Evolutionary conservation across 2,888 invertebrate genomes (phyloP), one percentile per base, ranked within the genome.

Genomic region (Abrostola tripartita): DNA sequence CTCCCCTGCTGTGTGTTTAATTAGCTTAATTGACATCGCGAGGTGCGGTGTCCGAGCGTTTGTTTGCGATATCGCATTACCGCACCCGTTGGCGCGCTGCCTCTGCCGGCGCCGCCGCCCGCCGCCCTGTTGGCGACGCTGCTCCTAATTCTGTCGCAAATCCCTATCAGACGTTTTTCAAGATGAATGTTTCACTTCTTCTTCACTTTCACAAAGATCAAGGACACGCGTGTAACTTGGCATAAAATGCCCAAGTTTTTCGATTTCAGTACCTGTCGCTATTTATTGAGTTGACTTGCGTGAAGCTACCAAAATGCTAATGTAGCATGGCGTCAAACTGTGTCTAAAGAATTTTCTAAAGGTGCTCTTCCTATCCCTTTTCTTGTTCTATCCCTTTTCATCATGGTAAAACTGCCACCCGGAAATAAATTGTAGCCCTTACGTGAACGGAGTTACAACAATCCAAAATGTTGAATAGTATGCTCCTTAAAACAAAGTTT

Each of bases 21-120:
- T 94, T 94, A 94, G 93, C 93, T 90, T 94, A 94, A 94, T 94
- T 94, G 94, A 94, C 94, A 92, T 92, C 89, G 90, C 90, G 92
- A 92, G 93, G 92, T 90, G 92, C 89, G 92, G 89, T 92, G 93
- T 93, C 93, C 93, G 88, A 92, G 88, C 92, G 90, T 91, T 93
- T 94, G 93, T 94, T 93, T 94, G 92, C 88, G 81, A 88, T 93
- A 93, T 94, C 92, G 86, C 87, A 85, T 94, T 93, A 91, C 94
- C 80, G 81, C 80, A 82, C 81, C 81, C 81, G 83, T 81, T 79
- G 44, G 44, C 49, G 52, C 64, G 52, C 38, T 52, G 52, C 50
- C 37, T 1, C 24, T 24, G 24, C 24, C 24, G 24, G 24, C 35
- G 10, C 37, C 35, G 14, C 42, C 42, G 42, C 50, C 11, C 55